Evolutionary conservation across 1,140 invertebrate species (phyloP).

Genomic region (Probaryconus sp.): DNA sequence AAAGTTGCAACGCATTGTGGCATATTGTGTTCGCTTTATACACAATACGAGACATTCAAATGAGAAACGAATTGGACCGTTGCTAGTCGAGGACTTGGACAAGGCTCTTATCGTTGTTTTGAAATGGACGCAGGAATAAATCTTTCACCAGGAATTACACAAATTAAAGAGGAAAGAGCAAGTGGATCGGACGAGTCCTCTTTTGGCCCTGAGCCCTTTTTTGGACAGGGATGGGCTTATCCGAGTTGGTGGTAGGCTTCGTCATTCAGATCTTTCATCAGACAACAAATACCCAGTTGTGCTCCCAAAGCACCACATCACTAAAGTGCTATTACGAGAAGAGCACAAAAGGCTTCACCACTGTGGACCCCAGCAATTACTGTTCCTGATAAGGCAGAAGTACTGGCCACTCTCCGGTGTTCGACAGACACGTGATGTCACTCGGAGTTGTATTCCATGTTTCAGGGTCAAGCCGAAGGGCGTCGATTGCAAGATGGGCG

Average conservation of each 20-base stretch:
- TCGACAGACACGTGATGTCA: background rate
- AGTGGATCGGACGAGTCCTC: background rate
- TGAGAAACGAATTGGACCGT: slow-evolving; percentile 4
- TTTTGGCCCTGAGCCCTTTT: slow-evolving; percentile 11
- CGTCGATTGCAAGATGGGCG: background rate
- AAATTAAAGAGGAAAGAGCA: background rate
- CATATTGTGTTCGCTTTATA: slow-evolving; percentile 6
- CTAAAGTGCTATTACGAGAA: background rate
- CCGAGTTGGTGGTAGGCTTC: slow-evolving; percentile 13
- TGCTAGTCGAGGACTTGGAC: slow-evolving; percentile 8
- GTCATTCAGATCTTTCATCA: slow-evolving; percentile 5
- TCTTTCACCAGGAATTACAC: slow-evolving; percentile 3
- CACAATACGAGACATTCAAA: background rate
- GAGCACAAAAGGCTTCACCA: background rate
- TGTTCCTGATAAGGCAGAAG: slow-evolving; percentile 1
- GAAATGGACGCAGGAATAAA: slow-evolving; percentile 2
- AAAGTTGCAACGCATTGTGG: slow-evolving; percentile 9
- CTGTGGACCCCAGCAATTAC: slow-evolving; percentile 7
- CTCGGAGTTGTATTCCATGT: slow-evolving; percentile 26
- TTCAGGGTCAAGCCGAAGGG: background rate
- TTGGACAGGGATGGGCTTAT: slow-evolving; percentile 7
- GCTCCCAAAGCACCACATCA: slow-evolving; percentile 16
- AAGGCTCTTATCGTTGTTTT: slow-evolving; percentile 4
- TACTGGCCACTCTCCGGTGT: slow-evolving; percentile 13
- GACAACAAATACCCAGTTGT: slow-evolving; percentile 8